Conservation (phyloP, 2,888 invertebrate genomes). For the Laothoe populi region DNA sequence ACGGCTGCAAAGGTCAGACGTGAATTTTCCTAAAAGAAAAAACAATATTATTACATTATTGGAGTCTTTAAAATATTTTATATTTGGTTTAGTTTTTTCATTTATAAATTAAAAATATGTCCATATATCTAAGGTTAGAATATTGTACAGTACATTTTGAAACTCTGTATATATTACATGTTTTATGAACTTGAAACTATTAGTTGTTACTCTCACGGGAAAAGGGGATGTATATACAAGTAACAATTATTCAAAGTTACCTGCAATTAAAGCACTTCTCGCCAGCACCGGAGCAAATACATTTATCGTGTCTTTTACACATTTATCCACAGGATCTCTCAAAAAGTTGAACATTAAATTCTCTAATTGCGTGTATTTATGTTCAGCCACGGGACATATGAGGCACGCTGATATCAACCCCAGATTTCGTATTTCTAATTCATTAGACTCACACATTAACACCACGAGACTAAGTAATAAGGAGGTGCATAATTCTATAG, state of each 20-base stretch:
- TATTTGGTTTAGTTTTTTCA: neutral
- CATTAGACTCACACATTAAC: constrained; percentile 79
- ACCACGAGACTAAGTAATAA: constrained; percentile 73
- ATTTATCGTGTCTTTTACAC: constrained; percentile 70
- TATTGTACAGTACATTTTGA: no score
- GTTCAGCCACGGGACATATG: constrained; percentile 72
- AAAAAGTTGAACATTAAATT: constrained; percentile 74
- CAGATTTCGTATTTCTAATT: constrained; percentile 66
- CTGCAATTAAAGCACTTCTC: constrained; percentile 71
- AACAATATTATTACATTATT: constrained; percentile 3
- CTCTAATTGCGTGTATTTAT: constrained; percentile 75
- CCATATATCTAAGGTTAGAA: no score
- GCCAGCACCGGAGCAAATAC: constrained; percentile 74
- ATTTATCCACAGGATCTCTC: constrained; percentile 70
- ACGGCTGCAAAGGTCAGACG: constrained; percentile 64
- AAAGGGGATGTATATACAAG: no score
- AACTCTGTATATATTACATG: no score
- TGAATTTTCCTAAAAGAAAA: constrained; percentile 70
- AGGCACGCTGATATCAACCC: constrained; percentile 74
- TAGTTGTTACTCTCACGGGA: no score
- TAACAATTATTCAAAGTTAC: constrained; percentile 43
- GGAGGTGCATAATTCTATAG: constrained; percentile 77
- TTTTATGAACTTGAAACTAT: no score
- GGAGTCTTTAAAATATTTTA: neutral
- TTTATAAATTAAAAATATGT: neutral